phyloP scores from a whole-genome alignment of 2,113 vertebrate genomes.

The Chaenogobius annularis region DNA sequence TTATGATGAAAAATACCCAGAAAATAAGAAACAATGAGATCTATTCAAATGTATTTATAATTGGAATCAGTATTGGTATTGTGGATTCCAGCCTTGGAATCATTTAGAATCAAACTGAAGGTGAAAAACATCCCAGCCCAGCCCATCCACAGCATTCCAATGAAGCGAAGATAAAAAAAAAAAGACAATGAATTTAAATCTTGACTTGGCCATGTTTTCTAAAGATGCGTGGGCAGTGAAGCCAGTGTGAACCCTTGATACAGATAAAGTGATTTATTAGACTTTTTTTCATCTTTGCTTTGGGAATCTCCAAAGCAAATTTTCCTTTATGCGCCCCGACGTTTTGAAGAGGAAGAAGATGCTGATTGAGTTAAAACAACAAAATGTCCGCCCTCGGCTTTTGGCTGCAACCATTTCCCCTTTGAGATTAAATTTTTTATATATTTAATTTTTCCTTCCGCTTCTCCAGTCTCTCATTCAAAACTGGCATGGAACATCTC shows the following conservation, averaged over 20 bases:
- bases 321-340: background rate
- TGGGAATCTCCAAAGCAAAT: slow-evolving; percentile 4
- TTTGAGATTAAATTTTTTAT: background rate
- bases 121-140: too few relatives aligned
- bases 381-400: slow-evolving; percentile 10
- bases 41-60: too few relatives aligned
- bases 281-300: background rate
- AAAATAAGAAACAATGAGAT: too few relatives aligned
- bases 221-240: background rate
- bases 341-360: slow-evolving; percentile 7
- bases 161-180: background rate
- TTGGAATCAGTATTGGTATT: too few relatives aligned
- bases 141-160: background rate
- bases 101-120: too few relatives aligned
- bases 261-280: background rate
- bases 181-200: background rate
- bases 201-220: background rate
- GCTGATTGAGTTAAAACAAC: slow-evolving; percentile 7
- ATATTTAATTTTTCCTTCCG: background rate
- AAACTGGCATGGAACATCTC: background rate
- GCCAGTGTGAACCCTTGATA: background rate
- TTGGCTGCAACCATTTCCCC: background rate
- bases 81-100: too few relatives aligned
- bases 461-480: background rate
- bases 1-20: too few relatives aligned